phyloP scores from a whole-genome alignment of 2,888 invertebrate genomes.

The Tyria jacobaeae region DNA sequence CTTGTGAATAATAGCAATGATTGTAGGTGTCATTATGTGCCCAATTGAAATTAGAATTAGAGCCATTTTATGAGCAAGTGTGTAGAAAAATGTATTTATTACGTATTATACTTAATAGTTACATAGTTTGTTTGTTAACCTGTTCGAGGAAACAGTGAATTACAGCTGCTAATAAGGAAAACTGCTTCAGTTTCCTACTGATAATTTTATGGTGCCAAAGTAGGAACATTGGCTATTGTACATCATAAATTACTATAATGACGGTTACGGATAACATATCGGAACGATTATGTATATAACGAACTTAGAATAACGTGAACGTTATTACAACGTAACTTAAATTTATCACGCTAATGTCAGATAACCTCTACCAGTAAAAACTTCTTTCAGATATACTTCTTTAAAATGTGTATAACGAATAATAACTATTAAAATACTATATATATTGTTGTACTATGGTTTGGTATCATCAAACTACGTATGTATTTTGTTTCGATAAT shows the following conservation, averaged over 20 bases:
- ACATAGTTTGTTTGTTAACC: background rate
- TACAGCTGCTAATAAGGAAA: conserved; percentile 22
- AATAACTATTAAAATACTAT: no score
- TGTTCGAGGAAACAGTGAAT: conserved; percentile 9
- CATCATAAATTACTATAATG: background rate
- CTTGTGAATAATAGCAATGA: no score
- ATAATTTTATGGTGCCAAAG: conserved; percentile 13
- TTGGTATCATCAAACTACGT: no score
- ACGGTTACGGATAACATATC: background rate
- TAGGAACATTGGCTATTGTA: background rate
- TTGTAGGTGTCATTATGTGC: no score
- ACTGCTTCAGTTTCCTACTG: conserved; percentile 12
- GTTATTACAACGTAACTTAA: background rate
- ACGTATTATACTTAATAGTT: background rate
- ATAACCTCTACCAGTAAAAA: background rate
- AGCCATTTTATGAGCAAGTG: no score
- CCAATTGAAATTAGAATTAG: no score
- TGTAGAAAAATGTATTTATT: background rate
- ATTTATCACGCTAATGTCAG: background rate
- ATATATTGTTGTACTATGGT: no score
- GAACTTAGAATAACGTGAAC: background rate
- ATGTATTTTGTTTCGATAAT: no score
- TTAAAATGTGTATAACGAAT: no score
- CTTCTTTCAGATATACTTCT: no score
- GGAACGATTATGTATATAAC: background rate